A percentile compares a stretch with the other conserved stretches of the same genome.
phyloP scores from a whole-genome alignment of 2,113 vertebrate species.

The Oncorhynchus keta region DNA sequence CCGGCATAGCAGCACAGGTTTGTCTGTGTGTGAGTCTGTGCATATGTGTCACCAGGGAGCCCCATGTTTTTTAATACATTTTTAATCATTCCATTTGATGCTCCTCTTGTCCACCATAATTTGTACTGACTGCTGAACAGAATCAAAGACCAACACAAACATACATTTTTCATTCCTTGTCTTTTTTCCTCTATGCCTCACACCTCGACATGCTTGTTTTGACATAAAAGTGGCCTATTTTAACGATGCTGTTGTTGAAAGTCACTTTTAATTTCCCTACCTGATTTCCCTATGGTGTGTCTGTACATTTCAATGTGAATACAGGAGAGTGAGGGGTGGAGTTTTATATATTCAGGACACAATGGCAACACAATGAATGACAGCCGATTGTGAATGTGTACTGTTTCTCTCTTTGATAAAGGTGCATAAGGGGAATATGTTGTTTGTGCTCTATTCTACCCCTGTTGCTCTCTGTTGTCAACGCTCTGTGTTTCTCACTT shows the following conservation, averaged over 20 bases:
- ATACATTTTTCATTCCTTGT: slow-evolving; percentile 16
- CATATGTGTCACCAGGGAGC: slow-evolving; percentile 67
- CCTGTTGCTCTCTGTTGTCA: too few relatives aligned
- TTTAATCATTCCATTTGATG: slow-evolving; percentile 74
- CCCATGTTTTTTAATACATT: slow-evolving; percentile 73
- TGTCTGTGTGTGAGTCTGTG: background rate
- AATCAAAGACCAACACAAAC: slow-evolving; percentile 70
- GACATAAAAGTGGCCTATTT: slow-evolving; percentile 64
- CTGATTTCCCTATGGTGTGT: slow-evolving; percentile 41
- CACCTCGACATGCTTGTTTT: slow-evolving; percentile 66
- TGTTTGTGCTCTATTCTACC: too few relatives aligned
- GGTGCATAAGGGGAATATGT: too few relatives aligned
- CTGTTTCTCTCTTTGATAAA: too few relatives aligned
- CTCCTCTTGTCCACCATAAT: slow-evolving; percentile 72
- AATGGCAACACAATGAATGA: too few relatives aligned
- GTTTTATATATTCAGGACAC: too few relatives aligned
- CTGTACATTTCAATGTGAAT: too few relatives aligned
- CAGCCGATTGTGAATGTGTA: too few relatives aligned
- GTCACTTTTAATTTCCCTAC: slow-evolving; percentile 63
- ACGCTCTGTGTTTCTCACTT: too few relatives aligned
- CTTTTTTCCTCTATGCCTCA: slow-evolving; percentile 10
- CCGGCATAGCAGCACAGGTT: slow-evolving; percentile 32
- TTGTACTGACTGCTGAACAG: slow-evolving; percentile 74
- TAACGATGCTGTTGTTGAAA: slow-evolving; percentile 53
- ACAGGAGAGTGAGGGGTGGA: background rate